phyloP scores from a whole-genome alignment of 2,113 vertebrate genomes.

The Australoheros scitulus region DNA sequence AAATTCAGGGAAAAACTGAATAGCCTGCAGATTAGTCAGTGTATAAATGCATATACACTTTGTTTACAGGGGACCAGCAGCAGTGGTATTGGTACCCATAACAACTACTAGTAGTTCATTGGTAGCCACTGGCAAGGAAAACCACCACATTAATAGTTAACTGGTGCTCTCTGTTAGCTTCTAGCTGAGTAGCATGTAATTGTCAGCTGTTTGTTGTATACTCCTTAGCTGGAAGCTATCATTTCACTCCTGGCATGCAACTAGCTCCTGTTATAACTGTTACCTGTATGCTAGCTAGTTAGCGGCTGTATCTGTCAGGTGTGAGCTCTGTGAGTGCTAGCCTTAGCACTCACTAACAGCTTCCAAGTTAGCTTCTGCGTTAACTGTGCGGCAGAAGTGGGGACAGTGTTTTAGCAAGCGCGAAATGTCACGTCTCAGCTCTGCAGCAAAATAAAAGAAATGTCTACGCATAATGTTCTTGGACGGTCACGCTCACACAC shows the following conservation, averaged over 20 bases:
- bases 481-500: not conserved
- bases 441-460: not conserved
- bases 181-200: conserved; percentile 10
- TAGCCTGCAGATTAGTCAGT: not conserved
- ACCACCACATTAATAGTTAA: not conserved
- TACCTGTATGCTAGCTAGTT: not conserved
- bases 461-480: not conserved
- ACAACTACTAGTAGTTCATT: not conserved
- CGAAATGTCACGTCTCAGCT: not conserved
- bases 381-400: not conserved
- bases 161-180: conserved; percentile 23
- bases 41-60: not conserved
- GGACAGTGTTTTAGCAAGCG: not conserved
- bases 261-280: not conserved
- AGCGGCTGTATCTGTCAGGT: conserved; percentile 13
- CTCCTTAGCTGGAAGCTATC: not conserved
- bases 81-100: not conserved
- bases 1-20: not conserved
- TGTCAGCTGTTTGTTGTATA: conserved; percentile 5
- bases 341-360: not conserved
- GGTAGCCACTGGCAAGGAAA: not conserved
- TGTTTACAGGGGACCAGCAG: not conserved
- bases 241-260: not conserved
- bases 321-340: conserved; percentile 40
- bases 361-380: conserved; percentile 26